Percentiles rank a stretch among this genome's conserved stretches.
phyloP scores from a whole-genome alignment of 2,888 invertebrate species.

The Pogonocherus hispidulus region DNA sequence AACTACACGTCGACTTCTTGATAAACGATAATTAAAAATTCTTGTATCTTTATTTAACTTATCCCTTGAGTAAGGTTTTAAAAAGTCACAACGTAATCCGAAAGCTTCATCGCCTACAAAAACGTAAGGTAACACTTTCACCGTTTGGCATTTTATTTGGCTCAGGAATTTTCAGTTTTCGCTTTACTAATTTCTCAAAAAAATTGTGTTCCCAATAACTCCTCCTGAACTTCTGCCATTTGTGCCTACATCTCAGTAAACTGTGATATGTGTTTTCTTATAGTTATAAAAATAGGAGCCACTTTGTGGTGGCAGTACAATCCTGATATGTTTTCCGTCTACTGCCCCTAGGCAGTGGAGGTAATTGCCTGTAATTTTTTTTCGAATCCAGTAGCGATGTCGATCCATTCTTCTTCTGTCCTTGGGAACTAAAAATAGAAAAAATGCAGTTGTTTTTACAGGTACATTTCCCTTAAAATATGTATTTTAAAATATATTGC shows the following conservation, averaged over 20 bases:
- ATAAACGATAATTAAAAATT: slow-evolving; percentile 42
- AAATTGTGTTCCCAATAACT: slow-evolving; percentile 46
- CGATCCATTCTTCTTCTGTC: slow-evolving; percentile 15
- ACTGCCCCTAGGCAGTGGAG: slow-evolving; percentile 49
- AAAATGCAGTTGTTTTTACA: slow-evolving; percentile 7
- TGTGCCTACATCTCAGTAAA: slow-evolving; percentile 47
- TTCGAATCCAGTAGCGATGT: slow-evolving; percentile 45
- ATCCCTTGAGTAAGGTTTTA: slow-evolving; percentile 40
- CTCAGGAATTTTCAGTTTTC: slow-evolving; percentile 24
- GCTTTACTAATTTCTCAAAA: slow-evolving; percentile 39
- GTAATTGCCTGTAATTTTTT: slow-evolving; percentile 47
- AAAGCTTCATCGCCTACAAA: slow-evolving; percentile 53
- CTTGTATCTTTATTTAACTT: slow-evolving; percentile 11
- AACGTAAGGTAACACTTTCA: slow-evolving; percentile 35
- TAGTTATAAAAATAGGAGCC: slow-evolving; percentile 55
- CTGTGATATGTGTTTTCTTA: slow-evolving; percentile 46
- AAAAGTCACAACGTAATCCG: slow-evolving; percentile 39
- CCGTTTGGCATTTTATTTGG: slow-evolving; percentile 6
- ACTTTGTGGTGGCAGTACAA: slow-evolving; percentile 46
- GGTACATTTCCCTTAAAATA: background rate
- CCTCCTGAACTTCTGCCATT: slow-evolving; percentile 52
- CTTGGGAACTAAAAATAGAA: slow-evolving; percentile 10
- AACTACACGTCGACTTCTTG: slow-evolving; percentile 28
- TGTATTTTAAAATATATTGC: background rate
- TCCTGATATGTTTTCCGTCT: slow-evolving; percentile 52